Percentiles rank a stretch among this genome's conserved stretches.
Evolutionary conservation across 2,797 vertebrate genomes (phyloP).

Genomic region (Chrosomus eos): DNA sequence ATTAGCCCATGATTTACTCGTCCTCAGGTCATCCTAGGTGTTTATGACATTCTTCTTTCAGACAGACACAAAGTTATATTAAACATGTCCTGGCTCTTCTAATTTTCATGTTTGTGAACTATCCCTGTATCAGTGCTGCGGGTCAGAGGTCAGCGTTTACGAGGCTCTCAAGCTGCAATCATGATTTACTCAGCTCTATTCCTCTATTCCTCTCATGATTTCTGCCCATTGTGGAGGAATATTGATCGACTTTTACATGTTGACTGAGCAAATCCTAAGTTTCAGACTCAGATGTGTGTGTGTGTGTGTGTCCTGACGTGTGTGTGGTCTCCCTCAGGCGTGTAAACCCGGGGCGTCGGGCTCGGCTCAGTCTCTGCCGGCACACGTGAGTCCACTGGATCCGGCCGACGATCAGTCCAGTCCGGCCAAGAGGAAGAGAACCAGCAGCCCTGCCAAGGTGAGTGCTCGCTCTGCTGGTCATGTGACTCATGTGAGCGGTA

Average conservation of each 20-base stretch:
- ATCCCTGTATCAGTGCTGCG: not conserved
- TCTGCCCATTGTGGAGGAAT: conserved; percentile 48
- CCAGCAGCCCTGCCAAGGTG: conserved; percentile 96
- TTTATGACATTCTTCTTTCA: too few relatives aligned
- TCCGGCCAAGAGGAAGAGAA: conserved; percentile 97
- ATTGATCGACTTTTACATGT: not conserved
- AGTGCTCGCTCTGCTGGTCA: conserved; percentile 35
- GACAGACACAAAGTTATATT: too few relatives aligned
- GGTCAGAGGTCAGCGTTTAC: not conserved
- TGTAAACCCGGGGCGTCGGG: conserved; percentile 90
- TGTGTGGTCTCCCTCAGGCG: conserved; percentile 77
- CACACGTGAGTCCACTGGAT: conserved; percentile 84
- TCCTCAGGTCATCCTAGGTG: too few relatives aligned
- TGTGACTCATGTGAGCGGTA: not conserved
- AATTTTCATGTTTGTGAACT: too few relatives aligned
- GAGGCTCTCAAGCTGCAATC: not conserved
- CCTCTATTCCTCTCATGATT: conserved; percentile 11
- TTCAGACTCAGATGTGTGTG: not conserved
- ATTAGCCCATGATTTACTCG: too few relatives aligned
- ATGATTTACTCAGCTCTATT: not conserved
- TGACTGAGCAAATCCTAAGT: not conserved
- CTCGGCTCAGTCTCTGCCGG: conserved; percentile 85
- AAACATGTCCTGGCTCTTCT: too few relatives aligned
- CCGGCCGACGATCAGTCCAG: conserved; percentile 92
- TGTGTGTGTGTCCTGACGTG: conserved; percentile 20